Percentiles rank a stretch among this genome's conserved stretches.
Evolutionary conservation across 2,888 invertebrate species (phyloP).

Genomic region (Ichneumon xanthorius): DNA sequence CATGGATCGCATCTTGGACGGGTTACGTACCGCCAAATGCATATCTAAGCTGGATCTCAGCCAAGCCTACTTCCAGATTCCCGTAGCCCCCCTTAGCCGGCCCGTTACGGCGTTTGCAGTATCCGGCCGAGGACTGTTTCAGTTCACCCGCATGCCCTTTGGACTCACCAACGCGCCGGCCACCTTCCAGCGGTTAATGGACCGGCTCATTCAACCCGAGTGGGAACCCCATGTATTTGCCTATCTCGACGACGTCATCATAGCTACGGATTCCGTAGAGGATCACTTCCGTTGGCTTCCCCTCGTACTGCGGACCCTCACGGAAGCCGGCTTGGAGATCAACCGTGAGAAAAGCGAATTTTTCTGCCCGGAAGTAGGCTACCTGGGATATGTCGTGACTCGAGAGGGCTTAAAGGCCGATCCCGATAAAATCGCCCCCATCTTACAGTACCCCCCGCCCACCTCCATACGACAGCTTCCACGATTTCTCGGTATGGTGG

Average conservation of each 20-base stretch:
- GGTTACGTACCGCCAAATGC: neutral
- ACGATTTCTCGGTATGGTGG: constrained; percentile 67
- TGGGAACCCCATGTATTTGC: too few species aligned
- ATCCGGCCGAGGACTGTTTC: too few species aligned
- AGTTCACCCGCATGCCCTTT: too few species aligned
- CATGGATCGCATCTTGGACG: constrained; percentile 22
- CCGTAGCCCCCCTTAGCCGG: too few species aligned
- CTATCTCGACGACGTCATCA: neutral
- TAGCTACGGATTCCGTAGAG: constrained; percentile 13
- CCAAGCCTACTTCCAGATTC: too few species aligned
- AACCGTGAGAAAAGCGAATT: constrained; percentile 48
- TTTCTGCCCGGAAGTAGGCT: constrained; percentile 64
- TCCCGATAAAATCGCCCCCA: constrained; percentile 44
- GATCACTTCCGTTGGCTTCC: constrained; percentile 15
- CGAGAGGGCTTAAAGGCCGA: constrained; percentile 24
- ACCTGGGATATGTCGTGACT: constrained; percentile 34
- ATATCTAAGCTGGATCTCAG: neutral
- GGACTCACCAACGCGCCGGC: too few species aligned
- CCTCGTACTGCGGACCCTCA: neutral
- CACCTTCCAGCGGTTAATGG: too few species aligned
- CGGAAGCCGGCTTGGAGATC: constrained; percentile 17
- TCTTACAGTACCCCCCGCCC: constrained; percentile 47
- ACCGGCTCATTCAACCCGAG: too few species aligned
- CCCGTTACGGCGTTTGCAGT: too few species aligned
- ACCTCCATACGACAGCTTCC: constrained; percentile 60